Conservation (phyloP, 2,888 invertebrate genomes). For the Orchesellides sinensis region DNA sequence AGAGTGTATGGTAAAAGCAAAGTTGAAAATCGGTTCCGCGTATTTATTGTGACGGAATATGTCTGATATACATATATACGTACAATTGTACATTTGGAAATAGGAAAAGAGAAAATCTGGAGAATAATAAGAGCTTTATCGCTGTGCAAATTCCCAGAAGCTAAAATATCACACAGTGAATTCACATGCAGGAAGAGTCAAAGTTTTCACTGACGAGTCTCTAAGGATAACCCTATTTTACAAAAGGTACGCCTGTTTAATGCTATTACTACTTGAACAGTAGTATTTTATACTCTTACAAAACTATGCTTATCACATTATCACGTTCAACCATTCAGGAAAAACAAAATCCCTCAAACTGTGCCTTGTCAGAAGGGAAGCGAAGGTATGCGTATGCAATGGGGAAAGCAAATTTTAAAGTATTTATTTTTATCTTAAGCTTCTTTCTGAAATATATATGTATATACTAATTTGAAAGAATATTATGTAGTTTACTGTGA, state of each 20-base stretch:
- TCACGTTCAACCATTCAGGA: slow-evolving; percentile 55
- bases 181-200: slow-evolving; percentile 33
- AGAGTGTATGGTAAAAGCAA: slow-evolving; percentile 8
- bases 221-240: slow-evolving; percentile 47
- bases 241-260: slow-evolving; percentile 18
- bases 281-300: neutral
- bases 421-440: slow-evolving; percentile 31
- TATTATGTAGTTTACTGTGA: neutral
- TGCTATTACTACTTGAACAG: slow-evolving; percentile 1
- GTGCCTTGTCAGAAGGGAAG: too few species aligned
- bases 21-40: slow-evolving; percentile 15
- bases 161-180: slow-evolving; percentile 58
- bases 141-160: slow-evolving; percentile 61
- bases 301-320: slow-evolving; percentile 46
- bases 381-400: slow-evolving; percentile 3
- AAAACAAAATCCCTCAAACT: slow-evolving; percentile 49
- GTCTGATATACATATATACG: neutral
- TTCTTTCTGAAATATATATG: neutral
- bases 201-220: slow-evolving; percentile 59
- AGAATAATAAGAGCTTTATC: slow-evolving; percentile 56
- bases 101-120: neutral
- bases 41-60: neutral
- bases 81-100: neutral
- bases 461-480: neutral
- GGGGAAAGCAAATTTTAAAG: slow-evolving; percentile 49